Conservation (phyloP, 35 echinoderm and acorn worm genomes). For the Patiria miniata region DNA sequence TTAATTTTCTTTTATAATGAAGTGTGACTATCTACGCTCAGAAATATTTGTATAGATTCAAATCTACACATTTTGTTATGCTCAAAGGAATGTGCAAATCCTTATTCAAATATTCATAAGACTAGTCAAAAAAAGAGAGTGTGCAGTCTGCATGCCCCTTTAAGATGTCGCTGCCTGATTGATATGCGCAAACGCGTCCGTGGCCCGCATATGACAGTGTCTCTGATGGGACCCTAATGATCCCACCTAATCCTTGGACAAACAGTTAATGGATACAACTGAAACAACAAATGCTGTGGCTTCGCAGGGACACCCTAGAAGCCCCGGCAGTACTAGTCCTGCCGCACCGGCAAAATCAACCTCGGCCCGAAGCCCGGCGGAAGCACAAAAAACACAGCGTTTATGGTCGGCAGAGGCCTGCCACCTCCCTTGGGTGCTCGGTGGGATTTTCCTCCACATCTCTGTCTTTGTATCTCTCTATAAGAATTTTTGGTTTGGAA, state of each 20-base stretch:
- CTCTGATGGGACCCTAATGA: slow-evolving; percentile 27
- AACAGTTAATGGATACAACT: slow-evolving; percentile 34
- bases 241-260: slow-evolving; percentile 29
- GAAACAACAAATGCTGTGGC: slow-evolving; percentile 30
- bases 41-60: too few relatives aligned
- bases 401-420: background rate
- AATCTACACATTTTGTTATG: too few relatives aligned
- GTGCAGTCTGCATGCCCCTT: background rate
- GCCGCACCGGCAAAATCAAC: slow-evolving; percentile 24
- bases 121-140: too few relatives aligned
- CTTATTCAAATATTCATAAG: too few relatives aligned
- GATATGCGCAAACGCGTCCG: slow-evolving; percentile 4
- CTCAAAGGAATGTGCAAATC: too few relatives aligned
- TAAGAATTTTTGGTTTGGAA: too few relatives aligned
- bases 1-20: too few relatives aligned
- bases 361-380: slow-evolving; percentile 1
- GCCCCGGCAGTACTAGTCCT: too few relatives aligned
- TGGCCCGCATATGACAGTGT: slow-evolving; percentile 8
- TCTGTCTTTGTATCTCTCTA: too few relatives aligned
- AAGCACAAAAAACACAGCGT: background rate
- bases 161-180: slow-evolving; percentile 10
- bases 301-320: slow-evolving; percentile 22
- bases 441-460: too few relatives aligned
- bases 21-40: too few relatives aligned
- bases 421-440: too few relatives aligned